These are phyloP conservation scores for Ceratotherium simum DNA, from an alignment of 2,113 vertebrate species.

Conservation along the genomic window DNA sequence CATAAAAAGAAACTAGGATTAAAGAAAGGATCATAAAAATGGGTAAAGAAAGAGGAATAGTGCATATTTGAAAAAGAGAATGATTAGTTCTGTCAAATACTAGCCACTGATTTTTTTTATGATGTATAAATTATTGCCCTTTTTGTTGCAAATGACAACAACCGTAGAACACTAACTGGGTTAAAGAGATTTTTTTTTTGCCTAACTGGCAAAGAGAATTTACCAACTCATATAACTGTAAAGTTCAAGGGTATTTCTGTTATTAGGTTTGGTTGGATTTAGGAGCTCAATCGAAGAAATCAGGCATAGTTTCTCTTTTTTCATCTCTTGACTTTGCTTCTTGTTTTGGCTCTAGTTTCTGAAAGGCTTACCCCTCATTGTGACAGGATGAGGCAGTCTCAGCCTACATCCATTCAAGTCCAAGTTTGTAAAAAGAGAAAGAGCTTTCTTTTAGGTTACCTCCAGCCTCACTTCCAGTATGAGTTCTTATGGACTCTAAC, in stretches of 20 bases:
- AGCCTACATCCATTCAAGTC: not conserved
- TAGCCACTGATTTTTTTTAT: not conserved
- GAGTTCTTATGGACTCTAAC: not conserved
- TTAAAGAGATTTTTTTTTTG: not conserved
- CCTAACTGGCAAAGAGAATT: not conserved
- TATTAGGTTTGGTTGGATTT: not conserved
- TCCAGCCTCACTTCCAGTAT: not conserved
- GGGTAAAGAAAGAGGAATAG: not conserved
- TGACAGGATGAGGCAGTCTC: not conserved
- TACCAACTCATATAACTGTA: not conserved
- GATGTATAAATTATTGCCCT: not conserved
- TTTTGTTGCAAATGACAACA: conserved; percentile 9
- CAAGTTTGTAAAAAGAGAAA: not conserved
- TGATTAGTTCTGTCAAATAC: not conserved
- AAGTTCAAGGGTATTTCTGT: not conserved
- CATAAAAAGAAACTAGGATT: not conserved
- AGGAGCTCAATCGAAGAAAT: not conserved
- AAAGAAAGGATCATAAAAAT: conserved; percentile 5
- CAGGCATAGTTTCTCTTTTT: not conserved
- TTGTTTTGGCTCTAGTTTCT: not conserved
- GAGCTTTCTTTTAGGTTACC: not conserved
- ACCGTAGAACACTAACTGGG: not conserved
- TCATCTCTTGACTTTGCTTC: not conserved
- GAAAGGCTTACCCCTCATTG: conserved; percentile 1
- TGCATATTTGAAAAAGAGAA: not conserved